phyloP scores from a whole-genome alignment of 2,888 invertebrate genomes.

The Theretra japonica region DNA sequence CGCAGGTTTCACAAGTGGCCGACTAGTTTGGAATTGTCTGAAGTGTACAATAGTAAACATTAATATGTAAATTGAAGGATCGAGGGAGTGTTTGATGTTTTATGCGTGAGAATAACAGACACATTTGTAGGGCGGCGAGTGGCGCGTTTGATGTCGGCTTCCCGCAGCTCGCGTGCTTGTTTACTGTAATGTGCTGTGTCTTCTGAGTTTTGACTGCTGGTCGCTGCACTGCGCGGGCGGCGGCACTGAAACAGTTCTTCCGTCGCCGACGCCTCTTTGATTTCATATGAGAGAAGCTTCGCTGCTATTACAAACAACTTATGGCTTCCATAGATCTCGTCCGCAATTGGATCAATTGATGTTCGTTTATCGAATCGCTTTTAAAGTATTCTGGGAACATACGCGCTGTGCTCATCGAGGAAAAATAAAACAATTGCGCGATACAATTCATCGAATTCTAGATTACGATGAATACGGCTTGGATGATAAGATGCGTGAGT shows the following conservation, averaged over 20 bases:
- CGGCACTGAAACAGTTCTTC: not conserved
- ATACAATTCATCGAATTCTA: not conserved
- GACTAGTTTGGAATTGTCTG: not conserved
- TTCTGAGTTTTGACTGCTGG: not conserved
- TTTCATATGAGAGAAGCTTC: not conserved
- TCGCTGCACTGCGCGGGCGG: not conserved
- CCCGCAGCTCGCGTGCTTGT: not conserved
- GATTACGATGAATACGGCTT: not conserved
- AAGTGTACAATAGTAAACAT: not conserved
- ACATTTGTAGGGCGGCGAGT: not conserved
- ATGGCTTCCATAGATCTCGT: not conserved
- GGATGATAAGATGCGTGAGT: not conserved
- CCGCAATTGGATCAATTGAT: slow-evolving; percentile 19
- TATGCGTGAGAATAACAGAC: slow-evolving; percentile 2
- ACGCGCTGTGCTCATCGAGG: not conserved
- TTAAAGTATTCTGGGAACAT: slow-evolving; percentile 18
- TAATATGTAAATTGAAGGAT: not conserved
- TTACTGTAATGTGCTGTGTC: not conserved
- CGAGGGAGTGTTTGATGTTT: not conserved
- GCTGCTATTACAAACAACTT: slow-evolving; percentile 4
- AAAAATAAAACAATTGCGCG: slow-evolving; percentile 11
- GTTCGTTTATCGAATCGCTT: slow-evolving; percentile 22
- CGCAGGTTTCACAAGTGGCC: not conserved
- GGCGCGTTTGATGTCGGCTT: not conserved
- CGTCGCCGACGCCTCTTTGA: slow-evolving; percentile 9